Base-by-base conservation (phyloP, 53 echinoderm and acorn worm genomes). In the Zoroaster sp. region DNA sequence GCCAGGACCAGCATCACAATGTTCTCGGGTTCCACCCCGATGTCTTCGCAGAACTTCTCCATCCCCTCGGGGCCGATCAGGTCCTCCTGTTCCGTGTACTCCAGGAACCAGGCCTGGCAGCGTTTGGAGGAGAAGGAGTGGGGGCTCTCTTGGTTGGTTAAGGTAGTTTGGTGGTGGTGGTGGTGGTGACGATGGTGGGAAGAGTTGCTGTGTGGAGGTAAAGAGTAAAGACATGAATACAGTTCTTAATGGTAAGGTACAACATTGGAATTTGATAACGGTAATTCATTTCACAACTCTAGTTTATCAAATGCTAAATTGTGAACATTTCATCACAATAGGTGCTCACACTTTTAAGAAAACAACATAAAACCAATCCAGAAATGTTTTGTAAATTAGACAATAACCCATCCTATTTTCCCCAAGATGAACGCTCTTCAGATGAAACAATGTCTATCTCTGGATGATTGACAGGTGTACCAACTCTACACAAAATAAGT, bases 21-120 rank as follows among this genome's bases (percentile, higher is more conserved):
- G 69, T 99, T 99, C 92, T 99, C 94, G 23, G 99, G 99, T 40
- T 96, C 99, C 51, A 99, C 96, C 4, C 99, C 99, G 39, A 99
- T 99, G 63, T 99, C 99, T 77, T 99, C 96, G 76, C 99, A 99
- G 78, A 99, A 99, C 89, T 94, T 96, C 82, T 99, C 99, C 99
- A 99, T 99, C 25, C 99, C 99, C 45, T 96, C 96, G 1, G 99
- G 99, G 32, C 99, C 99, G 41, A 94, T 72, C 25, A 81, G 52
- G 23, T 87, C 68, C 45, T 92, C 92, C 40, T 72, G 79, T 23
- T 90, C 91, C 9, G 83, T 77, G 76, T 98, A 98, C 55, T 98
- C 98, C 17, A 75, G 75, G 85, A 95, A 98, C 98, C 98, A 98
- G 47, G 87, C 80, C 42, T 90, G 91, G 65, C 98, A 98, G 69